Evolutionary conservation across 2,797 vertebrate species (phyloP), one percentile per base, ranked within the genome.

Genomic region (Scleropages formosus): DNA sequence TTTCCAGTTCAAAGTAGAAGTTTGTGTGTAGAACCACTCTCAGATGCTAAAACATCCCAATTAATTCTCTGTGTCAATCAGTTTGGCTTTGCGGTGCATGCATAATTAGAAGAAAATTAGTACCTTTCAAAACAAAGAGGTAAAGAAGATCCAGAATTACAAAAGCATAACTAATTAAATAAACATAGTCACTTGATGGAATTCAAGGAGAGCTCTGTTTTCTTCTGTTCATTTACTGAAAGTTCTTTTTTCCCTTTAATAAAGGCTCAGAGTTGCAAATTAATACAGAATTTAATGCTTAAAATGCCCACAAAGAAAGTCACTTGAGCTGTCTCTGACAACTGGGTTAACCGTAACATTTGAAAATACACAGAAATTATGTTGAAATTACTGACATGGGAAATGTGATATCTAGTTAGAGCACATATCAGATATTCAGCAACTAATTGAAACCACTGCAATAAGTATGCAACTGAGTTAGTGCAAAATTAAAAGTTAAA

Each of bases 151-250:
- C 59, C 18, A 13, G 44, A 47, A 74, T 60, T 72, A 31, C 53
- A 72, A 72, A 72, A 27, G 53, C 68, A n/a, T 70, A 70, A 70
- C 70, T 72, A 72, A 72, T 72, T 39, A 44, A 72, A 72, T 72
- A 71, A 71, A 71, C 49, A 72, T 56, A 26, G 26, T 13, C 13
- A 72, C 39, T 60, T 59, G 53, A 72, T 72, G 70, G 70, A 20
- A 60, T 72, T n/a, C 47, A 51, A 6, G 2, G 31, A 6, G 31
- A 39, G 31, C 6, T 56, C 18, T 58, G 12, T 58, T 58, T 58
- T 58, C 0, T 58, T 4, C 13, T 4, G 59, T 31, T 39, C 13
- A 56, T 72, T 44, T 72, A 60, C n/a, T 60, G 53, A 20, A 60
- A 60, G 26, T 60, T 60, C 59, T 44, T 59, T 3, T 31, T n/a